A percentile compares a stretch with the other conserved stretches of the same genome.
Evolutionary conservation across 2,888 invertebrate species (phyloP).

Genomic region (Campoplex nolae): DNA sequence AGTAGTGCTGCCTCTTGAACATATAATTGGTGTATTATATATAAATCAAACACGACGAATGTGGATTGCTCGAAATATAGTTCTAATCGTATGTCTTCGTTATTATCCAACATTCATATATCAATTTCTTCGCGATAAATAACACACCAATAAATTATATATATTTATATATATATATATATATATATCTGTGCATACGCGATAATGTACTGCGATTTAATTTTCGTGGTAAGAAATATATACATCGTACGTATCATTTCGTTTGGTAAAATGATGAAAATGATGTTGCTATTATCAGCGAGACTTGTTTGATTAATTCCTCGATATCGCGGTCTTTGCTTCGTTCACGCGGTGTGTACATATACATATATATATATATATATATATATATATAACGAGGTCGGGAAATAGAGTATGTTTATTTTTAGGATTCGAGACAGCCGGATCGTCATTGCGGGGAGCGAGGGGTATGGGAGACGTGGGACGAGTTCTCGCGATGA

Average conservation of each 20-base stretch:
- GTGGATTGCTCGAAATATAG: neutral
- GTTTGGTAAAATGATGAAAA: conserved; percentile 22
- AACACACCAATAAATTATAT: neutral
- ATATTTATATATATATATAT: too few species aligned
- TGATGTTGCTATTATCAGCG: conserved; percentile 48
- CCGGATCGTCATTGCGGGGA: conserved; percentile 34
- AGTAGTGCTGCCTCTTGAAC: neutral
- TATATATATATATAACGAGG: conserved; percentile 37
- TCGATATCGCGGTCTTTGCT: conserved; percentile 18
- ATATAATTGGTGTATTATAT: neutral
- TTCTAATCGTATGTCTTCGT: neutral
- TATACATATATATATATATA: conserved; percentile 29
- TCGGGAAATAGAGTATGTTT: conserved; percentile 63
- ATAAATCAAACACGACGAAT: neutral
- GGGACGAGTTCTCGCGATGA: conserved; percentile 56
- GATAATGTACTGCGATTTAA: neutral
- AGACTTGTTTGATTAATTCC: conserved; percentile 49
- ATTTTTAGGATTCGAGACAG: conserved; percentile 64
- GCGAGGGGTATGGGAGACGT: conserved; percentile 1
- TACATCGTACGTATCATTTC: conserved; percentile 1
- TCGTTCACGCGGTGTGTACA: conserved; percentile 5
- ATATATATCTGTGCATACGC: neutral
- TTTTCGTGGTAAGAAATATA: neutral
- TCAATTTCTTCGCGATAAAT: neutral
- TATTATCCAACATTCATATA: conserved; percentile 1